Evolutionary conservation across 2,888 invertebrate genomes (phyloP).

Genomic region (Amiota mariae): DNA sequence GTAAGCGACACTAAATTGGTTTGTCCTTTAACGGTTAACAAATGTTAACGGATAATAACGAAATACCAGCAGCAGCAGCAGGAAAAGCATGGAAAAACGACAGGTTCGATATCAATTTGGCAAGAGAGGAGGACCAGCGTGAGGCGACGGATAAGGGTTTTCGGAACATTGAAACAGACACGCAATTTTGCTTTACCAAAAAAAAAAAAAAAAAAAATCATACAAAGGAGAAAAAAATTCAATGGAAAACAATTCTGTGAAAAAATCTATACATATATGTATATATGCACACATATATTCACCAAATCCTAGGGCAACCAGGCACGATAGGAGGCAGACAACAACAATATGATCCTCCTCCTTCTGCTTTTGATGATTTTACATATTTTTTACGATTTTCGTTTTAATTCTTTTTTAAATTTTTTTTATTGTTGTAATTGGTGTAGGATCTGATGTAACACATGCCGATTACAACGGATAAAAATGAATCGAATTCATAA

Average conservation of each 20-base stretch:
- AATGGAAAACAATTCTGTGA: neutral
- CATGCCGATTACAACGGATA: slow-evolving; percentile 52
- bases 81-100: neutral
- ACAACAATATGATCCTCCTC: neutral
- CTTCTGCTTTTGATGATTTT: neutral
- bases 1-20: slow-evolving; percentile 67
- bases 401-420: slow-evolving; percentile 29
- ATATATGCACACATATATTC: neutral
- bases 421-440: slow-evolving; percentile 34
- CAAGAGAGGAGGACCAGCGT: no score
- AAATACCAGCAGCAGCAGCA: neutral
- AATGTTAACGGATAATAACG: slow-evolving; percentile 19
- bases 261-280: neutral
- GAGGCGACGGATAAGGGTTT: neutral
- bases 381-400: neutral
- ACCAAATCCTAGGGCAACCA: slow-evolving; percentile 1
- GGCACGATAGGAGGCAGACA: neutral
- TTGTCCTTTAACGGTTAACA: slow-evolving; percentile 49
- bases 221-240: neutral
- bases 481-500: slow-evolving; percentile 12
- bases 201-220: neutral
- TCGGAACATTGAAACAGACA: neutral
- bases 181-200: slow-evolving; percentile 8
- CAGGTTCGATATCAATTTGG: neutral
- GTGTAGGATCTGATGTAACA: slow-evolving; percentile 53